Base-by-base conservation (phyloP, 1,140 invertebrate species). In the Ladona fulva region DNA sequence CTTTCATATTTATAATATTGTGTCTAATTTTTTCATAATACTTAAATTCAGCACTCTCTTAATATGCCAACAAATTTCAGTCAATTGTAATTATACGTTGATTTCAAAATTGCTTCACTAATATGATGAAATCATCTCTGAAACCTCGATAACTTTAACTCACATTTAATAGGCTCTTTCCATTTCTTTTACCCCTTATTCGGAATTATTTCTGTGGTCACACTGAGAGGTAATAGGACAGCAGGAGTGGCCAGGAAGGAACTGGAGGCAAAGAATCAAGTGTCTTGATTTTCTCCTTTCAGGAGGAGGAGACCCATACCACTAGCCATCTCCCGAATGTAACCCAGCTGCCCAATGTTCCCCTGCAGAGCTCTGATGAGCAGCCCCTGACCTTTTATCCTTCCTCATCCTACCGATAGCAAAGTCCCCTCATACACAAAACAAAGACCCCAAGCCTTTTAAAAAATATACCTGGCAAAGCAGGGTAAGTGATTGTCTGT, bases 141-240 rank as follows among this genome's bases (percentile, higher is more conserved):
- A 37, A 37, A 37, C 8, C 29, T 37, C 3, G 1, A 37, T 37
- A 37, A 37, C 29, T 37, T 5, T 37, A 5, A 37, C 29, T 37
- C 29, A 8, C 1, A 8, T 37, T 5, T 37, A 1, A 5, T 37
- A 37, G 29, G 29, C 1, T n/a, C n/a, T n/a, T 37, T 37, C 29
- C 37, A 16, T 37, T 78, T 77, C 83, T 83, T 42, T 37, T 37
- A 8, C 1, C 29, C 29, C 29, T 37, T 37, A 37, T 37, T 37
- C 8, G 29, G 8, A n/a, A n/a, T n/a, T n/a, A 37, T 37, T 37
- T 37, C 8, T 5, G 8, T 37, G 29, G 8, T 37, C 8, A 37
- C 3, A 37, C 29, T 37, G 29, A 37, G 29, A 37, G 29, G 29
- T 37, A 37, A 37, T 19, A 66, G 52, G 52, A 66, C 52, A 66